Conservation (phyloP, 1,140 invertebrate genomes). For the Calliphora vicina region DNA sequence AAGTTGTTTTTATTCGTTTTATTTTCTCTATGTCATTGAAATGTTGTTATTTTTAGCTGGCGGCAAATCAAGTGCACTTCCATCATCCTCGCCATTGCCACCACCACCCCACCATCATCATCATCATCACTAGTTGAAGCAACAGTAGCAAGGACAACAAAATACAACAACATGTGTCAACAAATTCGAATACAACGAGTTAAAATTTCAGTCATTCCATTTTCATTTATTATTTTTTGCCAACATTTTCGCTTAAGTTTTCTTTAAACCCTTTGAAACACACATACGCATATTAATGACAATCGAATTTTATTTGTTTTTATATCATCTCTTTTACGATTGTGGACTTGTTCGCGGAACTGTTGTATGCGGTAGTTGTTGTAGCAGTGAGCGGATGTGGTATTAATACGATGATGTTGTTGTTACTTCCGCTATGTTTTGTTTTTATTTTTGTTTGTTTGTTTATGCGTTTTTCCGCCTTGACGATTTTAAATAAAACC, state of each 20-base stretch:
- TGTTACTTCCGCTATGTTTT: background rate
- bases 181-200: background rate
- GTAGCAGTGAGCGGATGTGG: background rate
- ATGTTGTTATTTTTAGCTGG: background rate
- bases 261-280: background rate
- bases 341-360: background rate
- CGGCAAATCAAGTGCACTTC: background rate
- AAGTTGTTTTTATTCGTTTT: background rate
- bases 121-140: background rate
- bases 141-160: background rate
- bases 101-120: background rate
- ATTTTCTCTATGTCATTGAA: background rate
- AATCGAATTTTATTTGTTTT: slow-evolving; percentile 8
- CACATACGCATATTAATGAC: background rate
- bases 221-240: slow-evolving; percentile 11
- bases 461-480: slow-evolving; percentile 33
- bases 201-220: background rate
- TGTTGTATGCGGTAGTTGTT: background rate
- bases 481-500: slow-evolving; percentile 35
- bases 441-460: slow-evolving; percentile 9
- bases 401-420: background rate
- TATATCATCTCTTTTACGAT: slow-evolving; percentile 8
- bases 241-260: background rate
- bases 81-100: no score
- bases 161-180: background rate